phyloP scores from a whole-genome alignment of 1,140 invertebrate genomes.

The Hypothenemus hampei region DNA sequence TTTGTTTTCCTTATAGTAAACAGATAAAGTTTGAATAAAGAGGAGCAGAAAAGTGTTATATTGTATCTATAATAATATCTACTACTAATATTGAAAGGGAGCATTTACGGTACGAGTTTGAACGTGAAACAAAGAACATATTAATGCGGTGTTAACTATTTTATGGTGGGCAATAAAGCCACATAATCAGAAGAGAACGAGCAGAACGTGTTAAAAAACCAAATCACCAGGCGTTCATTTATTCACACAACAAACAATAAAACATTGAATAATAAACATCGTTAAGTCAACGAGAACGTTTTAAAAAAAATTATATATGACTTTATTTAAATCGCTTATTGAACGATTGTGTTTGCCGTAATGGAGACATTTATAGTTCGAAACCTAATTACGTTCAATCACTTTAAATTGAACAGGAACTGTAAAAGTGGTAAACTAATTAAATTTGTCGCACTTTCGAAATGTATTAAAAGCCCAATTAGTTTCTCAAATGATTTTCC shows the following conservation, averaged over 20 bases:
- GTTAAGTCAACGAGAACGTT: constrained; percentile 23
- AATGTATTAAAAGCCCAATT: constrained; percentile 22
- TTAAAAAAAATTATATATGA: constrained; percentile 21
- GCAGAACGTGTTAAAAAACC: constrained; percentile 26
- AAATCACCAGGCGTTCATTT: constrained; percentile 23
- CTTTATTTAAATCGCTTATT: constrained; percentile 25
- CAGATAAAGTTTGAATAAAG: no score
- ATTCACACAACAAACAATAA: constrained; percentile 28
- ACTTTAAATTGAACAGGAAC: constrained; percentile 16
- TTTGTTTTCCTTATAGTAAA: constrained; percentile 5
- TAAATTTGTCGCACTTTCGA: neutral
- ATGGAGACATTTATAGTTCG: constrained; percentile 22
- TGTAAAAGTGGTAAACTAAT: constrained; percentile 20
- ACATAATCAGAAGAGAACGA: constrained; percentile 24
- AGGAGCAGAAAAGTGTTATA: no score
- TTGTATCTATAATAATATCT: no score
- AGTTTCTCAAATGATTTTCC: constrained; percentile 9
- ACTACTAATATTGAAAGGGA: no score
- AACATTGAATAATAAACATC: constrained; percentile 27
- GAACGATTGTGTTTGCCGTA: constrained; percentile 23
- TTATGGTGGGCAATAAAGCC: constrained; percentile 14
- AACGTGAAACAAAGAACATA: constrained; percentile 4
- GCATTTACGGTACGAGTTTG: neutral
- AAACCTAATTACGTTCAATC: constrained; percentile 16
- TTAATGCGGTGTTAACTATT: constrained; percentile 19